These are phyloP conservation scores for Urocyon cinereoargenteus DNA, from an alignment of 2,797 vertebrate genomes.

Conservation along the genomic window DNA sequence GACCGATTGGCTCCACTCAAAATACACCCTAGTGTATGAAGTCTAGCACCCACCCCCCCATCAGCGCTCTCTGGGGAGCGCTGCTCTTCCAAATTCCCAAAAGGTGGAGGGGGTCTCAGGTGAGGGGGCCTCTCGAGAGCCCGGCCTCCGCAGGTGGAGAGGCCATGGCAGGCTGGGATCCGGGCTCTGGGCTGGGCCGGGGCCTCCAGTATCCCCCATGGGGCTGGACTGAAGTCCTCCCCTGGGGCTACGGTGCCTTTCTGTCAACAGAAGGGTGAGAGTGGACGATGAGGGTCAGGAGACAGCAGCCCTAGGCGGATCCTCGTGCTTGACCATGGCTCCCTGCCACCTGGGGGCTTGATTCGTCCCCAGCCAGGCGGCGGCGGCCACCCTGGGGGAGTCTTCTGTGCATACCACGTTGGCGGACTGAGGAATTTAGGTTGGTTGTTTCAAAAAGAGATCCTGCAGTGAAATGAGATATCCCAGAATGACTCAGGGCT, in stretches of 20 bases:
- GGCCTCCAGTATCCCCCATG: rapidly evolving
- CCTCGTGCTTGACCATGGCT: too few species aligned
- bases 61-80: not conserved
- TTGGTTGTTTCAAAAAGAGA: not conserved
- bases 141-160: too few species aligned
- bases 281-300: not conserved
- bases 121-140: too few species aligned
- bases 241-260: not conserved
- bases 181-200: not conserved
- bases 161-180: too few species aligned
- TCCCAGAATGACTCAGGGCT: not conserved
- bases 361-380: not conserved
- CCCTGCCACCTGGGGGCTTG: not conserved
- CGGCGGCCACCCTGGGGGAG: not conserved
- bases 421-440: not conserved
- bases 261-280: not conserved
- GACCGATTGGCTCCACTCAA: not conserved
- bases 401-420: too few species aligned
- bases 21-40: rapidly evolving
- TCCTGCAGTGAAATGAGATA: not conserved
- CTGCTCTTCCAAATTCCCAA: not conserved
- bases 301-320: not conserved
- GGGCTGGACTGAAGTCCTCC: not conserved
- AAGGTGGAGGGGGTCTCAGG: not conserved
- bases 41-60: not conserved